These are phyloP conservation scores for Pandemis corylana DNA, from an alignment of 2,888 invertebrate genomes.

Conservation along the genomic window DNA sequence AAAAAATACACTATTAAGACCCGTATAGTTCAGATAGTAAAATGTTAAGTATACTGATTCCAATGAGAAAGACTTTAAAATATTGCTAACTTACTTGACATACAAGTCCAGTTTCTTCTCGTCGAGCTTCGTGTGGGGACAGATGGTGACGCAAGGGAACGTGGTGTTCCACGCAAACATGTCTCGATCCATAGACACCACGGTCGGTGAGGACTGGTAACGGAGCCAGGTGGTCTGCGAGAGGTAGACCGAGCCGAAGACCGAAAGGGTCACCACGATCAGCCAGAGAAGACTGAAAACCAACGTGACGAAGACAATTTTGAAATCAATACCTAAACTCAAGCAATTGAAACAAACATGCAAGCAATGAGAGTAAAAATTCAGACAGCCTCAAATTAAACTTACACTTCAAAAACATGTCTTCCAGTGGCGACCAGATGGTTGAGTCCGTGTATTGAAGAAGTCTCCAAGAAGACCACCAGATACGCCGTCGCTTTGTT, in stretches of 20 bases:
- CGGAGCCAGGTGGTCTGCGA: conserved; percentile 87
- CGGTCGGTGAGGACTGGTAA: conserved; percentile 89
- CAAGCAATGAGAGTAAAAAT: neutral
- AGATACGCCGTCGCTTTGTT: conserved; percentile 58
- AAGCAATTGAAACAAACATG: no score
- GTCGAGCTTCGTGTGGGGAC: conserved; percentile 85
- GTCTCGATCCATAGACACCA: conserved; percentile 90
- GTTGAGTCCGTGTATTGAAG: conserved; percentile 84
- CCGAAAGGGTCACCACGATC: conserved; percentile 79
- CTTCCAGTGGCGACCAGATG: conserved; percentile 76
- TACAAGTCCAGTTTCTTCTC: conserved; percentile 80
- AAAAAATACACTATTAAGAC: no score
- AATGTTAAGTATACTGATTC: no score
- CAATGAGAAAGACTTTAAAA: neutral
- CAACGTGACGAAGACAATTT: neutral
- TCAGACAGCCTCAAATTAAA: conserved; percentile 14
- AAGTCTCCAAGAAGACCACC: conserved; percentile 74
- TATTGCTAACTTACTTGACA: conserved; percentile 70
- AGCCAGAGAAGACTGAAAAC: conserved; percentile 84
- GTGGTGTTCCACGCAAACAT: conserved; percentile 89
- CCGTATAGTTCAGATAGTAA: no score
- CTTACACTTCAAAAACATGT: conserved; percentile 80
- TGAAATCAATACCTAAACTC: no score
- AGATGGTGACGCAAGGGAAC: conserved; percentile 88
- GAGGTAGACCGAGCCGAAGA: conserved; percentile 82